Evolutionary conservation across 2,113 vertebrate genomes (phyloP).

Genomic region (Oplegnathus fasciatus): DNA sequence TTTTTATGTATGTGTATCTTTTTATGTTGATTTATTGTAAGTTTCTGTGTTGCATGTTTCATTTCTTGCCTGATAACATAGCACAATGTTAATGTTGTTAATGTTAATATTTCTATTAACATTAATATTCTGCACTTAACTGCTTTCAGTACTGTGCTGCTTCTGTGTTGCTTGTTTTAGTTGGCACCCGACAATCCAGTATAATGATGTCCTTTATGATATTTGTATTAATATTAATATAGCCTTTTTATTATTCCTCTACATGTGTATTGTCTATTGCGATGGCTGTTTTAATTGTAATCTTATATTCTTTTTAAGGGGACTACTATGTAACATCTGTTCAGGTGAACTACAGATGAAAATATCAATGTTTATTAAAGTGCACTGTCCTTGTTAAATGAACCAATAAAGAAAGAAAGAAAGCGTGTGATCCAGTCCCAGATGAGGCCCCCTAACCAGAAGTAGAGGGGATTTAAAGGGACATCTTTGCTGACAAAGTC

Average conservation of each 20-base stretch:
- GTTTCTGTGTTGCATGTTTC: neutral
- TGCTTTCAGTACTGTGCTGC: neutral
- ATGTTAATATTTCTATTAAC: neutral
- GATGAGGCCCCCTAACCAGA: neutral
- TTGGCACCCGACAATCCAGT: no score
- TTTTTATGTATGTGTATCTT: neutral
- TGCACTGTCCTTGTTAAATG: neutral
- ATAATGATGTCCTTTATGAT: neutral
- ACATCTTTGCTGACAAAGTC: neutral
- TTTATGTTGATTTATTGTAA: neutral
- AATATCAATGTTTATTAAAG: neutral
- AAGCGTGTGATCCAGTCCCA: neutral
- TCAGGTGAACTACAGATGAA: neutral
- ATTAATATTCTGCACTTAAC: neutral
- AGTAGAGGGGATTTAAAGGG: neutral
- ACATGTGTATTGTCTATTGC: neutral
- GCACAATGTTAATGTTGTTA: neutral
- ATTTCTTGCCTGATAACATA: neutral
- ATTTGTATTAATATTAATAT: neutral
- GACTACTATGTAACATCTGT: no score
- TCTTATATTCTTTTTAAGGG: neutral
- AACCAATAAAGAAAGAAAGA: neutral
- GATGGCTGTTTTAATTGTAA: neutral
- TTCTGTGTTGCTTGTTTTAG: neutral
- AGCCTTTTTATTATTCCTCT: neutral